Evolutionary conservation across 2,113 vertebrate genomes (phyloP), one percentile per base, ranked within the genome.

Genomic region (Hemichromis elongatus): DNA sequence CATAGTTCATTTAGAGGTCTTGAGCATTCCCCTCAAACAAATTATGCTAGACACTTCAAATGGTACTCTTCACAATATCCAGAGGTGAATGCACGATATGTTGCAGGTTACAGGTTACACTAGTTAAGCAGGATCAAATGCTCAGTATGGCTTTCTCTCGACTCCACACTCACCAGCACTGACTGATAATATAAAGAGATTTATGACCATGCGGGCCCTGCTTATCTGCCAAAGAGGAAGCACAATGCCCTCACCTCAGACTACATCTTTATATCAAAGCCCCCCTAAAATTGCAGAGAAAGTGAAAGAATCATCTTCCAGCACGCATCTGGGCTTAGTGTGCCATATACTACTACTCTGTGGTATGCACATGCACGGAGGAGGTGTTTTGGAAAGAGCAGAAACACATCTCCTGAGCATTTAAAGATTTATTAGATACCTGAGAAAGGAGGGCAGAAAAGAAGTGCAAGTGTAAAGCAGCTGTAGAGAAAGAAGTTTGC

Each of bases 401-500:
- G 45, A 79, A 84, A 73, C 52, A 79, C 52, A 24, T 53, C 70
- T 54, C 33, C 24, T 66, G 1, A 45, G 68, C 30, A 40, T 78
- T 87, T 61, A 85, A 89, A 90, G 75, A 83, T 86, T 89, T 47
- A 86, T 66, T 70, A 26, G 26, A n/a, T 53, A 12, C 50, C 79
- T 77, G 77, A 91, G 79, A 66, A 9, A 5, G 26, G 28, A 52
- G 55, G 28, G 28, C 40, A 59, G 50, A 52, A 40, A 78, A 28
- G 13, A 21, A 26, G 66, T 21, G 12, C 42, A 14, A 2, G 33
- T 53, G 28, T 11, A 35, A 68, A 79, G 68, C 4, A 8, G 35
- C 10, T n/a, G 16, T 35, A 9, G 9, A 55, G 18, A 45, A 12
- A 28, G 21, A 11, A 5, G 11, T 14, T 21, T 18, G 50, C 16